Evolutionary conservation across 2,888 invertebrate genomes (phyloP).

Genomic region (Brenthis hecate): DNA sequence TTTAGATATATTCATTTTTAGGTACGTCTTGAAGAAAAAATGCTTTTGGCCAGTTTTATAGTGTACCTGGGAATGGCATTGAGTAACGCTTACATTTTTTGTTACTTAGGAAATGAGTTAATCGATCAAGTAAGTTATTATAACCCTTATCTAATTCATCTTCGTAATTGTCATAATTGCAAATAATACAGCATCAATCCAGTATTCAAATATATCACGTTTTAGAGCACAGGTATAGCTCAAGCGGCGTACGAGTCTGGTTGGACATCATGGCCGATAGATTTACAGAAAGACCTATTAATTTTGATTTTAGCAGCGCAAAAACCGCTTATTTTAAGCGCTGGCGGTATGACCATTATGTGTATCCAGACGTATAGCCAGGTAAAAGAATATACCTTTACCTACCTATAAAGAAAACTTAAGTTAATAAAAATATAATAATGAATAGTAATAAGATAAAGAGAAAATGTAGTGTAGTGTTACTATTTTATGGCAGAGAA

Average conservation of each 20-base stretch:
- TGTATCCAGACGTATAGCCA: conserved; percentile 64
- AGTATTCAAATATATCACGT: too few species aligned
- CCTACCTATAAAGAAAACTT: too few species aligned
- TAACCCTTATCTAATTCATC: background rate
- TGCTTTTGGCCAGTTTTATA: conserved; percentile 56
- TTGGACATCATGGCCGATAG: conserved; percentile 67
- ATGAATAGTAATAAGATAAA: too few species aligned
- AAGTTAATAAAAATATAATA: too few species aligned
- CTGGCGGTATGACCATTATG: conserved; percentile 62
- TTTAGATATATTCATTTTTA: conserved; percentile 41
- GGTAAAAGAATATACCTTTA: conserved; percentile 44
- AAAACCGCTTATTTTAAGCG: conserved; percentile 59
- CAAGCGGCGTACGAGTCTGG: conserved; percentile 61
- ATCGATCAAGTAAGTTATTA: conserved; percentile 59
- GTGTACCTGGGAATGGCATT: conserved; percentile 58
- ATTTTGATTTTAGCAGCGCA: conserved; percentile 60
- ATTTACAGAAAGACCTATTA: conserved; percentile 62
- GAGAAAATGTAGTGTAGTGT: too few species aligned
- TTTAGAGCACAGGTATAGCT: conserved; percentile 64
- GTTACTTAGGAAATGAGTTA: conserved; percentile 65
- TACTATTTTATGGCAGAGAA: too few species aligned
- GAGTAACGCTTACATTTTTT: conserved; percentile 66
- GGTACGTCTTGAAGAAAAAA: conserved; percentile 56
- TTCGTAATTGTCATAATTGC: background rate
- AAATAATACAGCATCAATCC: too few species aligned